Conservation (phyloP, 1,140 invertebrate genomes). For the Drosophila aff. region DNA sequence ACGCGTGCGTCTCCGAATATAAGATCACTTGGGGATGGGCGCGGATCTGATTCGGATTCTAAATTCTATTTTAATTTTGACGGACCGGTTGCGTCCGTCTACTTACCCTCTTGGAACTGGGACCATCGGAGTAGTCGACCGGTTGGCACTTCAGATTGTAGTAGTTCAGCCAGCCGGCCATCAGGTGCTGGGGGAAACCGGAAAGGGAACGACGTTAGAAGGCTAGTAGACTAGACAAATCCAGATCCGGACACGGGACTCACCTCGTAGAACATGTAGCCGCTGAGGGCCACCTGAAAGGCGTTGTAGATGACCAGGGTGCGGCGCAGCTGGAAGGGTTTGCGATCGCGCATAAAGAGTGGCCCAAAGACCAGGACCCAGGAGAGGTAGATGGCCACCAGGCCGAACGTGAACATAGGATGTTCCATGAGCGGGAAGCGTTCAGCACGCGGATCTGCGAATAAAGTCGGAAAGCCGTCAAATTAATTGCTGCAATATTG, state of each 20-base stretch:
- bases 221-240: not conserved
- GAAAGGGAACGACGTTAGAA: not conserved
- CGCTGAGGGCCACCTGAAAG: slow-evolving; percentile 93
- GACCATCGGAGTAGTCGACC: slow-evolving; percentile 94
- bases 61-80: slow-evolving; percentile 16
- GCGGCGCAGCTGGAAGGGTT: slow-evolving; percentile 93
- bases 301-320: slow-evolving; percentile 96
- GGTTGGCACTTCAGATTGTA: slow-evolving; percentile 97
- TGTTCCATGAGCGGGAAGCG: slow-evolving; percentile 96
- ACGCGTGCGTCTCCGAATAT: slow-evolving; percentile 24
- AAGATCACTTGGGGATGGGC: slow-evolving; percentile 11
- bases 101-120: slow-evolving; percentile 92
- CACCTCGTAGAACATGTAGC: slow-evolving; percentile 96
- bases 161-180: slow-evolving; percentile 93
- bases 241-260: slow-evolving; percentile 58
- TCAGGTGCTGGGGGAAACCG: slow-evolving; percentile 89
- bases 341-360: slow-evolving; percentile 93
- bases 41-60: slow-evolving; percentile 13
- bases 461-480: slow-evolving; percentile 68
- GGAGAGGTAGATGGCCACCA: slow-evolving; percentile 93
- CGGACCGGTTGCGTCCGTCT: slow-evolving; percentile 23
- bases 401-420: slow-evolving; percentile 93
- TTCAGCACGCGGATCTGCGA: slow-evolving; percentile 93
- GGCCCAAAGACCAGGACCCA: slow-evolving; percentile 93
- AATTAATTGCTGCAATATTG: slow-evolving; percentile 22